Evolutionary conservation across 2,888 invertebrate species (phyloP).

Genomic region (Chymomyza procnemis): DNA sequence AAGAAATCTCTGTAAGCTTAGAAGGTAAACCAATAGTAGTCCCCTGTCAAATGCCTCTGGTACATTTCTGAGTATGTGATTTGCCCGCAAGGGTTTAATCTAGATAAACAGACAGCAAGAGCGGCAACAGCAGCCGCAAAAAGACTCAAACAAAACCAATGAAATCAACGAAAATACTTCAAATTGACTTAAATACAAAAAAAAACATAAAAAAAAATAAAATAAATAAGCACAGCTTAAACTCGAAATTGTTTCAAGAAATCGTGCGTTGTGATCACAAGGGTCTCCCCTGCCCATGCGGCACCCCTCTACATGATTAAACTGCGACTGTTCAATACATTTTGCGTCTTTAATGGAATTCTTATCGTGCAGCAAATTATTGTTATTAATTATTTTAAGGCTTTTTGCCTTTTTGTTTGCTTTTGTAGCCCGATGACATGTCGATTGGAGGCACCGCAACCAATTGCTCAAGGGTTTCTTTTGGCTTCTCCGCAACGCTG

Average conservation of each 20-base stretch:
- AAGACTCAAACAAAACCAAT: conserved; percentile 33
- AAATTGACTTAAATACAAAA: conserved; percentile 38
- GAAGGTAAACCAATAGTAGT: too few relatives aligned
- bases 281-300: conserved; percentile 26
- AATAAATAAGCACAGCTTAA: conserved; percentile 35
- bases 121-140: conserved; percentile 16
- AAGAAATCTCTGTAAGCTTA: too few relatives aligned
- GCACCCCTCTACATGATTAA: not conserved
- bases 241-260: conserved; percentile 39
- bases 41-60: not conserved
- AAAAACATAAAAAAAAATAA: conserved; percentile 17
- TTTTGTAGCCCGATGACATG: conserved; percentile 2
- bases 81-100: conserved; percentile 64
- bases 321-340: conserved; percentile 46
- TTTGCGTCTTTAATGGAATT: conserved; percentile 72
- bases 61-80: conserved; percentile 27
- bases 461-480: conserved; percentile 63
- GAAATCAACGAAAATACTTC: conserved; percentile 43
- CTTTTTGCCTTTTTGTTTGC: conserved; percentile 5
- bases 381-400: conserved; percentile 72
- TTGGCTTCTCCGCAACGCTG: not conserved
- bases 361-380: conserved; percentile 75
- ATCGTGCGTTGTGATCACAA: conserved; percentile 49
- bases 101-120: conserved; percentile 58
- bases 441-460: not conserved